Percentiles rank a stretch among this genome's conserved stretches.
Evolutionary conservation across 2,797 vertebrate species (phyloP).

Genomic region (Rousettus madagascariensis): DNA sequence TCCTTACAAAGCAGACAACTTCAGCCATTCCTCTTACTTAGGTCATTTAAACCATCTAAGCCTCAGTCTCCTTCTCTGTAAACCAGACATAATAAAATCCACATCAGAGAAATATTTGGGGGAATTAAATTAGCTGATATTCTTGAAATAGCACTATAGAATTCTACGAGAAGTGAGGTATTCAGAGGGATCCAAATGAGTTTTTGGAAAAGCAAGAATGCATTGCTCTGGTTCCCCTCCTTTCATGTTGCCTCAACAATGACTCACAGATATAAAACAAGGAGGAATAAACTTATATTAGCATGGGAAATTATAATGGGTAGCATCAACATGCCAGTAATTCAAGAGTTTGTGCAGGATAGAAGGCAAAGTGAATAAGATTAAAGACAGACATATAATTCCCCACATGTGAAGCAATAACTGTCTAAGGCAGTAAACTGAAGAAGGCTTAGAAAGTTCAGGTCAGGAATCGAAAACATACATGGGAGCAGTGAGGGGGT

Average conservation of each 20-base stretch:
- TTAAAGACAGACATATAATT: background rate
- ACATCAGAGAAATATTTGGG: background rate
- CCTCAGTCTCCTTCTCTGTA: background rate
- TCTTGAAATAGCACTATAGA: background rate
- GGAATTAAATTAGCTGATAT: constrained; percentile 15
- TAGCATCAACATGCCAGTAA: background rate
- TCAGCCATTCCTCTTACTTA: background rate
- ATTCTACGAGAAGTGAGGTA: background rate
- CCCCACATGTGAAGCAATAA: background rate
- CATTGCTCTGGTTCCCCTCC: background rate
- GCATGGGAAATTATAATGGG: background rate
- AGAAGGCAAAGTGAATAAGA: background rate
- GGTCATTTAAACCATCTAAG: background rate
- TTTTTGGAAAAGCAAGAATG: constrained; percentile 12
- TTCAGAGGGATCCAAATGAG: background rate
- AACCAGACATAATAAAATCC: background rate
- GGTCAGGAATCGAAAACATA: background rate
- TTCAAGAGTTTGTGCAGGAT: background rate
- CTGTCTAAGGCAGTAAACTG: background rate
- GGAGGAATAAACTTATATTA: background rate
- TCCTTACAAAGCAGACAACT: background rate
- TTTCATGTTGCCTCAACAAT: background rate
- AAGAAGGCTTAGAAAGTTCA: background rate
- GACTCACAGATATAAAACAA: background rate
- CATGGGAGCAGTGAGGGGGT: background rate